Conservation (phyloP, 2,797 vertebrate genomes). For the Sebastes iracundus region DNA sequence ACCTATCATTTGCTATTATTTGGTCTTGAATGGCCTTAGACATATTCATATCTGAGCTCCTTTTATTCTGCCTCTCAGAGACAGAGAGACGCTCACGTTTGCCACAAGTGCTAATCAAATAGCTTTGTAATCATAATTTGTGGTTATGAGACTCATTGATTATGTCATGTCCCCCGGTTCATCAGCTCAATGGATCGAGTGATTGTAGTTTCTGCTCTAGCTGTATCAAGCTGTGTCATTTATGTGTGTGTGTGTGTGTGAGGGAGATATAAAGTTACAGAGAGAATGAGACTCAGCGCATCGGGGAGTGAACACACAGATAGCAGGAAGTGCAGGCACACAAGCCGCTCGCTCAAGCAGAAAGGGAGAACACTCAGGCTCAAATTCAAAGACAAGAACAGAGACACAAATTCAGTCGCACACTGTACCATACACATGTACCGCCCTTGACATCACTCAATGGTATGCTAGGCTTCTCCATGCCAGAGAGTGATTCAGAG, state of each 20-base stretch:
- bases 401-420: not conserved
- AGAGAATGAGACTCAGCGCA: conserved; percentile 16
- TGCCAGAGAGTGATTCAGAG: conserved; percentile 33
- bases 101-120: conserved; percentile 53
- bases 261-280: not conserved
- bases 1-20: conserved; percentile 53
- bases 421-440: not conserved
- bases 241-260: conserved; percentile 4
- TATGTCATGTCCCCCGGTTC: conserved; percentile 49
- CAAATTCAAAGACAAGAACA: conserved; percentile 18
- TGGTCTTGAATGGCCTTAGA: conserved; percentile 39
- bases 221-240: conserved; percentile 30
- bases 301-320: conserved; percentile 5
- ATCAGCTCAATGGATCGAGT: conserved; percentile 53
- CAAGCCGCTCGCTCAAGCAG: conserved; percentile 29
- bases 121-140: conserved; percentile 65
- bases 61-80: conserved; percentile 22
- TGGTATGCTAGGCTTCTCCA: not conserved
- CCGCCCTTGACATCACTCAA: conserved; percentile 8
- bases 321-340: conserved; percentile 31
- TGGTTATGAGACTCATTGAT: conserved; percentile 60
- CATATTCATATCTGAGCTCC: conserved; percentile 18
- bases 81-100: conserved; percentile 27
- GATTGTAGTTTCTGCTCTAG: conserved; percentile 46
- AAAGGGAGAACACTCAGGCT: not conserved